These are phyloP conservation scores for Varanus komodoensis DNA, from an alignment of 2,113 vertebrate genomes.

Conservation along the genomic window DNA sequence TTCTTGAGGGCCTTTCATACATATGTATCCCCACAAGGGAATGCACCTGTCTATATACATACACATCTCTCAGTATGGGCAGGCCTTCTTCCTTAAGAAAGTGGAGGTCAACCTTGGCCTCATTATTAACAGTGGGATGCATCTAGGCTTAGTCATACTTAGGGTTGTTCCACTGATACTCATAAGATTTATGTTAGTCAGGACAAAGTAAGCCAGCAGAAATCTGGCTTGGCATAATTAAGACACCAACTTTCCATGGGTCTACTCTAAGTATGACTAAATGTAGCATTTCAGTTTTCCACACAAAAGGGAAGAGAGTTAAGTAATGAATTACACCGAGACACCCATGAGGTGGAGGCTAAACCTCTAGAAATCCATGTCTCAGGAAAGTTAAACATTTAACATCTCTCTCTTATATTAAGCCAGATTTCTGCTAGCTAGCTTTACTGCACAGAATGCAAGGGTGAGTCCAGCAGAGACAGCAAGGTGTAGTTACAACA, in stretches of 20 bases:
- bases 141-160: background rate
- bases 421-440: background rate
- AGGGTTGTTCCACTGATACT: background rate
- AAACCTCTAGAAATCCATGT: background rate
- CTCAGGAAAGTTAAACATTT: background rate
- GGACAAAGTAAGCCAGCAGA: too few species aligned
- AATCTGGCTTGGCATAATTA: too few species aligned
- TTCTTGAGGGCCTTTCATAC: background rate
- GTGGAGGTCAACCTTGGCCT: background rate
- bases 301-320: background rate
- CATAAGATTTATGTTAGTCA: background rate
- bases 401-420: background rate
- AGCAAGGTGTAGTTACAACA: background rate
- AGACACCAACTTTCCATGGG: too few species aligned
- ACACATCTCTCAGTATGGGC: background rate
- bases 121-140: background rate
- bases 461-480: background rate
- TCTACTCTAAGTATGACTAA: background rate
- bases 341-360: background rate
- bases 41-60: too few species aligned
- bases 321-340: background rate
- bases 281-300: background rate
- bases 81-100: too few species aligned
- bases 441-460: background rate
- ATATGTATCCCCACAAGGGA: background rate